phyloP scores from a whole-genome alignment of 2,113 vertebrate species.

The Lethenteron reissneri region DNA sequence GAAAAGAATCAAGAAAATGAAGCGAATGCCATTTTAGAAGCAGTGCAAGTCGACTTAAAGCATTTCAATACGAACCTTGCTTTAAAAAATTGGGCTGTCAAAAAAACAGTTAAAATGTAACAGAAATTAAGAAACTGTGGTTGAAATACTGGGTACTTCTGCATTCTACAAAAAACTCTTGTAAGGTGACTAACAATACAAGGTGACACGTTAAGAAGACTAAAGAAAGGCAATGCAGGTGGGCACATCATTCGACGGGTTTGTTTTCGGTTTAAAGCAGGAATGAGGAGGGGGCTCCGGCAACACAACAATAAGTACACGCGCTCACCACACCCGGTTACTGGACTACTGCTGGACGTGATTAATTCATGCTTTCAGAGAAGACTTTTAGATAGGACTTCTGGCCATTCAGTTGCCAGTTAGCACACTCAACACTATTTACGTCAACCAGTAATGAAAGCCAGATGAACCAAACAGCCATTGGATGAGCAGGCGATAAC shows the following conservation, averaged over 20 bases:
- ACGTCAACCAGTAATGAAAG: slow-evolving; percentile 44
- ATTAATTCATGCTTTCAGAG: too few species aligned
- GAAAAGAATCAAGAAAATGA: not conserved
- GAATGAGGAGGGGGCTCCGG: too few species aligned
- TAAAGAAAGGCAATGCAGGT: too few species aligned
- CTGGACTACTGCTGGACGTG: too few species aligned
- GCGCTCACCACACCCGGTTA: too few species aligned
- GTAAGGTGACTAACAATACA: too few species aligned
- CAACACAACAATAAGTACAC: too few species aligned
- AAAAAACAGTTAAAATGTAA: slow-evolving; percentile 99
- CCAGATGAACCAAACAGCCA: slow-evolving; percentile 17
- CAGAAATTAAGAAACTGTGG: slow-evolving; percentile 98
- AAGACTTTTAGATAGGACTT: slow-evolving; percentile 9
- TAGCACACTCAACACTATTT: slow-evolving; percentile 39
- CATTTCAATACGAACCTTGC: slow-evolving; percentile 99
- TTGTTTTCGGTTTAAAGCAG: too few species aligned
- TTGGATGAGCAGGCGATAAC: too few species aligned
- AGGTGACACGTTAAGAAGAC: too few species aligned
- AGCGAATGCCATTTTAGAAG: slow-evolving; percentile 70
- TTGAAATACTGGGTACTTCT: slow-evolving; percentile 49
- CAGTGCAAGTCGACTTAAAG: slow-evolving; percentile 99
- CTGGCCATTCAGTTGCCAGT: slow-evolving; percentile 45
- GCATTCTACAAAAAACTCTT: slow-evolving; percentile 6
- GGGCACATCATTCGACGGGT: too few species aligned
- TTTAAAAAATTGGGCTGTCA: slow-evolving; percentile 99